Percentiles rank a stretch among this genome's conserved stretches.
These are phyloP conservation scores for Pristiophorus japonicus DNA, from an alignment of 2,113 vertebrate genomes.

Conservation along the genomic window DNA sequence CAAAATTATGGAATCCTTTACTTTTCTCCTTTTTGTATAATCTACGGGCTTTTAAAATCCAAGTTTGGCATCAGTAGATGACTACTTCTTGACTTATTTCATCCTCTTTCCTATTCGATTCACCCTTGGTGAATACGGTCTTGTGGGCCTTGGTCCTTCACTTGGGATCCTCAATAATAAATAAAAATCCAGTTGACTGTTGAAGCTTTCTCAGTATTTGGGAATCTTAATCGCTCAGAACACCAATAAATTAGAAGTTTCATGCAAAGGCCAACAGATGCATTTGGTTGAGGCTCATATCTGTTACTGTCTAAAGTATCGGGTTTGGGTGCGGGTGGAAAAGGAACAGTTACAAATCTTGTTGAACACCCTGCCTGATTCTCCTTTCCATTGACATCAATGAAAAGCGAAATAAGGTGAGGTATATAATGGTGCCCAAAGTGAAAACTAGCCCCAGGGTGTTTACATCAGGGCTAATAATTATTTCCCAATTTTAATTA, in stretches of 20 bases:
- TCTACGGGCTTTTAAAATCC: too few species aligned
- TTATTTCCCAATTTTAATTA: neutral
- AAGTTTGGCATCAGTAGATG: too few species aligned
- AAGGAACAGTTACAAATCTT: too few species aligned
- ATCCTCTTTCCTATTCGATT: too few species aligned
- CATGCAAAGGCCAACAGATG: neutral
- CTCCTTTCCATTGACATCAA: too few species aligned
- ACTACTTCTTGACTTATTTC: too few species aligned
- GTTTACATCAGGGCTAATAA: neutral
- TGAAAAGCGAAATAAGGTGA: neutral
- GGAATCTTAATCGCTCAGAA: neutral
- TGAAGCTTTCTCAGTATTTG: neutral
- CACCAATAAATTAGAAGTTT: neutral
- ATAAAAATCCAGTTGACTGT: neutral
- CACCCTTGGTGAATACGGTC: too few species aligned
- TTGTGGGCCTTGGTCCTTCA: neutral
- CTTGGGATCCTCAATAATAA: neutral
- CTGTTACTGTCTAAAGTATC: neutral
- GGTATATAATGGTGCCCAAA: neutral
- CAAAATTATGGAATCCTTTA: too few species aligned
- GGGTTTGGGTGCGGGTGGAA: neutral
- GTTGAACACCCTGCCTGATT: too few species aligned
- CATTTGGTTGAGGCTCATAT: neutral
- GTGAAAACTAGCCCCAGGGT: neutral
- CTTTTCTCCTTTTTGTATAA: too few species aligned